Conservation (phyloP, 2,797 vertebrate species). For the Pempheris klunzingeri region DNA sequence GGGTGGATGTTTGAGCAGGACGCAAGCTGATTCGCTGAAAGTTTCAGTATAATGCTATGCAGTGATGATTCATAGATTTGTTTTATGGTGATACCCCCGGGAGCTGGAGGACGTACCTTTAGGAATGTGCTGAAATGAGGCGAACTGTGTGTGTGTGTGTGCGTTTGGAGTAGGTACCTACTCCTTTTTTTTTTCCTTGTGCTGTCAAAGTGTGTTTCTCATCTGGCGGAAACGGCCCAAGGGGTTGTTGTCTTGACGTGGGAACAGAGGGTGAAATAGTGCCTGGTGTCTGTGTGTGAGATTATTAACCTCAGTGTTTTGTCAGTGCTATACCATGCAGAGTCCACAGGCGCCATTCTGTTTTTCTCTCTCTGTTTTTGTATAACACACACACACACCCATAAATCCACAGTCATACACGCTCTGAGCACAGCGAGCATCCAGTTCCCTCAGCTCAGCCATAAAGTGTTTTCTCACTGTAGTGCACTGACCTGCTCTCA, state of each 20-base stretch:
- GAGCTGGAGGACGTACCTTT: constrained; percentile 14
- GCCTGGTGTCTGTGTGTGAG: constrained; percentile 40
- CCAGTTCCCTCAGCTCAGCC: constrained; percentile 27
- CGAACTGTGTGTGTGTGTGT: neutral
- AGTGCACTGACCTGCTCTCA: constrained; percentile 59
- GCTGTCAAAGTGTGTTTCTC: constrained; percentile 8
- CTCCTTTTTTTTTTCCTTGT: neutral
- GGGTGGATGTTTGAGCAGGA: neutral
- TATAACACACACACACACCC: constrained; percentile 37
- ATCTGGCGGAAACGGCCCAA: constrained; percentile 32
- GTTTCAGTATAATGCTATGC: neutral
- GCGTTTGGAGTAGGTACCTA: neutral
- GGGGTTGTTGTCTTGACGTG: constrained; percentile 36
- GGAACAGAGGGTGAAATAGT: constrained; percentile 55
- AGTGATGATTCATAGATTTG: constrained; percentile 30
- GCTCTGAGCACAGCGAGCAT: constrained; percentile 26
- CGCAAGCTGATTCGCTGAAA: constrained; percentile 19
- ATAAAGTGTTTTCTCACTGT: constrained; percentile 51
- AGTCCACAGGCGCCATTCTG: constrained; percentile 60
- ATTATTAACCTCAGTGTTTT: constrained; percentile 66
- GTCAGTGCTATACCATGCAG: constrained; percentile 51
- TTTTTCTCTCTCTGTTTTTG: constrained; percentile 43
- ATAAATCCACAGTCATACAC: constrained; percentile 14
- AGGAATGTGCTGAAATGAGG: constrained; percentile 21
- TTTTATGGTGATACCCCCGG: constrained; percentile 8